A percentile compares a stretch with the other conserved stretches of the same genome.
phyloP scores from a whole-genome alignment of 2,113 vertebrate species.

The Lates calcarifer region DNA sequence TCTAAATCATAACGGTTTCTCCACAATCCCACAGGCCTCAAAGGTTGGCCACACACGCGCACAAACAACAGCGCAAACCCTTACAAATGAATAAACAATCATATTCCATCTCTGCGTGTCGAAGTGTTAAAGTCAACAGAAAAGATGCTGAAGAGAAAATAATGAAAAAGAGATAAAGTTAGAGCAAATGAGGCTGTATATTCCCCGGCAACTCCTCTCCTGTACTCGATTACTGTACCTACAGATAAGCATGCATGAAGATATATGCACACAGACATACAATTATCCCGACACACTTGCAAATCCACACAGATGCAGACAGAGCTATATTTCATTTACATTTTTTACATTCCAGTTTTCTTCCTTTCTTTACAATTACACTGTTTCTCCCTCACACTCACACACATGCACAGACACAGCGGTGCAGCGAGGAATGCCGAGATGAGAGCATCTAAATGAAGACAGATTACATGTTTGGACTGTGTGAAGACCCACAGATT shows the following conservation, averaged over 20 bases:
- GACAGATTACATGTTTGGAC: slow-evolving; percentile 72
- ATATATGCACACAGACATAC: slow-evolving; percentile 15
- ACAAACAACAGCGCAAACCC: slow-evolving; percentile 2
- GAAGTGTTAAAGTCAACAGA: neutral
- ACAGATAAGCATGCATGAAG: slow-evolving; percentile 1
- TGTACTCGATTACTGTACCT: neutral
- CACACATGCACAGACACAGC: slow-evolving; percentile 9
- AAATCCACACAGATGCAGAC: slow-evolving; percentile 15
- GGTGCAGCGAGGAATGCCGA: slow-evolving; percentile 57
- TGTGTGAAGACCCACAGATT: slow-evolving; percentile 58
- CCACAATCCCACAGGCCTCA: slow-evolving; percentile 38
- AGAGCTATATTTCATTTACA: slow-evolving; percentile 12
- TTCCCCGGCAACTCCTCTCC: neutral
- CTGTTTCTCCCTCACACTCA: slow-evolving; percentile 7
- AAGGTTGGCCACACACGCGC: slow-evolving; percentile 29
- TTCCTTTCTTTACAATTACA: slow-evolving; percentile 26
- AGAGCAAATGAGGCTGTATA: neutral
- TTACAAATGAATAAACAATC: slow-evolving; percentile 3
- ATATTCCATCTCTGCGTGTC: neutral
- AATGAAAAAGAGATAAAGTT: neutral
- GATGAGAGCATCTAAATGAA: slow-evolving; percentile 69
- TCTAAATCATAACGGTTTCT: slow-evolving; percentile 48
- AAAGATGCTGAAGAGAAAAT: neutral
- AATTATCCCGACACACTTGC: slow-evolving; percentile 23
- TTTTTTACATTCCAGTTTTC: slow-evolving; percentile 10